A percentile compares a stretch with the other conserved stretches of the same genome.
phyloP scores from a whole-genome alignment of 2,888 invertebrate species.

The Schizotus pectinicornis region DNA sequence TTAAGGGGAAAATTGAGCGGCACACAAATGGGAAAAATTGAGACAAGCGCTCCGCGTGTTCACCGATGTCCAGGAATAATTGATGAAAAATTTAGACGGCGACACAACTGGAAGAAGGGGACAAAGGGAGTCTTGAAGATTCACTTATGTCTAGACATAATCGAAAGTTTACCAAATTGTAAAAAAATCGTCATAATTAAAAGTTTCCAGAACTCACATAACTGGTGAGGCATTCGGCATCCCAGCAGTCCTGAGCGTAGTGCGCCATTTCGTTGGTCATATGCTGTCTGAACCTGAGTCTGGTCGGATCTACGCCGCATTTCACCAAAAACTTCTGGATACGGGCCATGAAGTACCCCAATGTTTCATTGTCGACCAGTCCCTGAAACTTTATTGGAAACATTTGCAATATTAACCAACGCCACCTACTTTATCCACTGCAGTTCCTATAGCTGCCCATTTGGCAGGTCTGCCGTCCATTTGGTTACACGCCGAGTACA shows the following conservation, averaged over 20 bases:
- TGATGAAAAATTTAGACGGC: no score
- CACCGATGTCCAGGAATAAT: no score
- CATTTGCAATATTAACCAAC: constrained; percentile 2
- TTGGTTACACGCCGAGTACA: constrained; percentile 96
- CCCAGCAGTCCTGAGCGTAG: constrained; percentile 99
- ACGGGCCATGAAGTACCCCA: constrained; percentile 97
- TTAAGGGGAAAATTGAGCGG: neutral
- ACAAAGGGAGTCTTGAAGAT: no score
- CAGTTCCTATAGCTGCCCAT: constrained; percentile 80
- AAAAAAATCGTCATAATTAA: no score
- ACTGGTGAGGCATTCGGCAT: constrained; percentile 96
- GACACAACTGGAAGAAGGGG: no score
- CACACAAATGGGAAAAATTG: no score
- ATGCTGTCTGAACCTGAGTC: constrained; percentile 95
- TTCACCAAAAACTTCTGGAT: constrained; percentile 88
- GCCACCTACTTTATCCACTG: constrained; percentile 71
- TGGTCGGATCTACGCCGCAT: constrained; percentile 85
- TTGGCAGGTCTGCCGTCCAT: constrained; percentile 94
- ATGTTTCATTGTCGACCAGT: constrained; percentile 94
- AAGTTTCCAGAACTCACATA: constrained; percentile 67
- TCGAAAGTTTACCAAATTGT: no score
- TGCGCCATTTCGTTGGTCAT: constrained; percentile 99
- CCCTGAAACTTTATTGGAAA: constrained; percentile 59
- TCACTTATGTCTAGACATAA: no score
- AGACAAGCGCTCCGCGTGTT: no score